Base-by-base conservation (phyloP, 2,113 vertebrate species). In the Mormoops blainvillei region DNA sequence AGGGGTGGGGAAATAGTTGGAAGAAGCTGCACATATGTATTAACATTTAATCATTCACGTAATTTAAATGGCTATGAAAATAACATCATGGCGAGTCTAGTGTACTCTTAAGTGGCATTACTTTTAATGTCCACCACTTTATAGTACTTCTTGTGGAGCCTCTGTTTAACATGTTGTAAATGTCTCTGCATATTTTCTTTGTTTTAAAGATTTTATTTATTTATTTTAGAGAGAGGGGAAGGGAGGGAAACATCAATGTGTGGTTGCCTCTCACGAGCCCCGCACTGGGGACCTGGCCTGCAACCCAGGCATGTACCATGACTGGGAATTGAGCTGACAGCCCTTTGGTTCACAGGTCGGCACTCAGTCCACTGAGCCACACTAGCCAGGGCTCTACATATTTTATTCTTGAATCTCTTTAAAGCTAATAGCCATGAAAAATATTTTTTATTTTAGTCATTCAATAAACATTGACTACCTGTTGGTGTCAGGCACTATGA, bases 371-470 rank as follows among this genome's bases (percentile, higher is more conserved):
- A n/a, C n/a, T n/a, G n/a, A n/a, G n/a, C n/a, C n/a, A n/a, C n/a
- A n/a, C n/a, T n/a, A n/a, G n/a, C n/a, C n/a, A n/a, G n/a, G 10
- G 71, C 58, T 95, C 45, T 88, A 14, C 36, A 77, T 91, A 58
- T 65, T 65, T 90, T 92, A 90, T 80, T 95, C 24, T 94, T 91
- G 33, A 91, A 65, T 94, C 31, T 63, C 45, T 94, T 61, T 68
- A 67, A 92, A 93, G 54, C 48, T 89, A 85, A 13, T 54, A 50
- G n/a, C n/a, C 87, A 80, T 95, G 45, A 87, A 70, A 94, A 84
- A 76, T 95, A 76, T 86, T 65, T 91, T 58, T 52, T 78, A 80
- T 94, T 87, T 85, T 85, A 74, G 76, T 96, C n/a, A 45, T 81
- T 88, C 58, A 87, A 5, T 94, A 84, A 93, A 52, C 31, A 70